Evolutionary conservation across 2,888 invertebrate species (phyloP).

Genomic region (Cordylochernes scorpioides): DNA sequence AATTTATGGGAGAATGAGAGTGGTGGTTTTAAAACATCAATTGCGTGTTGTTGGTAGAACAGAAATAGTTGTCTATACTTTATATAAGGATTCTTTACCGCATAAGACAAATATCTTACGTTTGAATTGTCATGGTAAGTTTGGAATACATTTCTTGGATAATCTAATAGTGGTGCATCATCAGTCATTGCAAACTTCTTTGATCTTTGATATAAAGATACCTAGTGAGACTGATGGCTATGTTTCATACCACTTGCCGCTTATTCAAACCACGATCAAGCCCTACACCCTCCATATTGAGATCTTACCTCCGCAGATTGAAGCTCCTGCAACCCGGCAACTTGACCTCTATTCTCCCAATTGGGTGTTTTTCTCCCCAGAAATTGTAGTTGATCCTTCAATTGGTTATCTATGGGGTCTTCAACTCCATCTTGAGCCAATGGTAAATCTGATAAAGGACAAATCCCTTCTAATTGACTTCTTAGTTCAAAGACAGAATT

Average conservation of each 20-base stretch:
- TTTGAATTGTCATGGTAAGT: slow-evolving; percentile 58
- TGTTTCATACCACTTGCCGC: slow-evolving; percentile 41
- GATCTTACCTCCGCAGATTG: slow-evolving; percentile 30
- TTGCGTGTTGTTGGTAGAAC: slow-evolving; percentile 21
- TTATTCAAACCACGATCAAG: slow-evolving; percentile 45
- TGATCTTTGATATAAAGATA: slow-evolving; percentile 53
- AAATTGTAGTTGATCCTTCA: slow-evolving; percentile 81
- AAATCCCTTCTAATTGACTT: slow-evolving; percentile 32
- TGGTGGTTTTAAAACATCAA: slow-evolving; percentile 57
- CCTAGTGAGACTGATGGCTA: slow-evolving; percentile 41
- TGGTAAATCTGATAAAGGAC: slow-evolving; percentile 22
- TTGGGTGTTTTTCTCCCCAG: slow-evolving; percentile 90
- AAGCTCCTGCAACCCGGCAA: slow-evolving; percentile 22
- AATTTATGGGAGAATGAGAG: slow-evolving; percentile 35
- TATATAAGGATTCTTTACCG: slow-evolving; percentile 23
- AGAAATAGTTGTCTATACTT: slow-evolving; percentile 25
- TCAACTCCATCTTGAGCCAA: slow-evolving; percentile 24
- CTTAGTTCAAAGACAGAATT: slow-evolving; percentile 43
- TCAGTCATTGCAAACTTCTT: slow-evolving; percentile 55
- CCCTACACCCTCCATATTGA: slow-evolving; percentile 41
- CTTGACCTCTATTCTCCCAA: slow-evolving; percentile 74
- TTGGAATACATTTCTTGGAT: slow-evolving; percentile 83
- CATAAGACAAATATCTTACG: slow-evolving; percentile 39
- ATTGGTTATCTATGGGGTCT: slow-evolving; percentile 66
- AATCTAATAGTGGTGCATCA: slow-evolving; percentile 90